Evolutionary conservation across 92 coral and sea anemone genomes (phyloP), one percentile per base, ranked within the genome.

Genomic region (Phenganax stokvisi): DNA sequence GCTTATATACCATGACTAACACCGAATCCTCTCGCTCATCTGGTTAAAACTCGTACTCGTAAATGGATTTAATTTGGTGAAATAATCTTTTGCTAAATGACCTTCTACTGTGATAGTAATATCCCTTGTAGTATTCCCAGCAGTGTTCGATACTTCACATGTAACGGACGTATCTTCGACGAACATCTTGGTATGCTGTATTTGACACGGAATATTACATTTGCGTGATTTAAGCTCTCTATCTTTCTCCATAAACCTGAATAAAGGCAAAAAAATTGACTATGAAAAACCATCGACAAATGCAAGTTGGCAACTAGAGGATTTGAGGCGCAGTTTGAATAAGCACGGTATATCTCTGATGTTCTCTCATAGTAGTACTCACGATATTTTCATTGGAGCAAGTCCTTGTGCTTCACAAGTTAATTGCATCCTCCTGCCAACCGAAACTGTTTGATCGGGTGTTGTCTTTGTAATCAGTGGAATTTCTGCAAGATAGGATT

Each of bases 101-200:
- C 83, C 83, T 63, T 65, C 27, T 66, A 75, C 80, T 10, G 71
- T 85, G 66, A 89, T 71, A 62, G 56, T 12, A 12, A 87, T 86
- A 62, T 87, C 83, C 74, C 75, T 89, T 27, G 73, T 28, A 51
- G 86, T 90, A 64, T 72, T 83, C 31, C 90, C 93, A 57, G 78
- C 77, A 6, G 17, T 80, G 77, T 90, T 93, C 55, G 81, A 83
- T 55, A 93, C 98, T 67, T 87, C 88, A 83, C 98, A 93, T 28
- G 84, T 87, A 10, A 93, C 85, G 8, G 29, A 72, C 6, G 97
- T 91, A 69, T 58, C 51, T 56, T 88, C 84, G 12, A 63, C 72
- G n/a, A 79, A 62, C 59, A 51, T 65, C 55, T 51, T 79, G 6
- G 73, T 64, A n/a, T 37, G 51, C 11, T 64, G n/a, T 16, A 79